These are phyloP conservation scores for Micronycteris hirsuta DNA, from an alignment of 2,113 vertebrate genomes.

Conservation along the genomic window DNA sequence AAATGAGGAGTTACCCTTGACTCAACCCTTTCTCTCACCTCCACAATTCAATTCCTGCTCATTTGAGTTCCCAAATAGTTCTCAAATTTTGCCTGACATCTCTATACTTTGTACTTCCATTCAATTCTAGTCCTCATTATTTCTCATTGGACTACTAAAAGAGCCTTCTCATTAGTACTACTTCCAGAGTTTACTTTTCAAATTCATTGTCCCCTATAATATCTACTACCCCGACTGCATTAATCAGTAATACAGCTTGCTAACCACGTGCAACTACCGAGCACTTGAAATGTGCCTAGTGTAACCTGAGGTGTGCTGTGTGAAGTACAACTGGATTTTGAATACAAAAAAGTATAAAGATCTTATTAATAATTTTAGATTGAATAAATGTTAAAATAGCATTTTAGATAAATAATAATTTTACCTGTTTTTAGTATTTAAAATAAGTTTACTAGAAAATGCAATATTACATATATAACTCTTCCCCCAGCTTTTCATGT, in stretches of 20 bases:
- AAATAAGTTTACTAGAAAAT: not conserved
- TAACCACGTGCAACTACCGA: not conserved
- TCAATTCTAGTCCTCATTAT: not conserved
- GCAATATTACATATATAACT: not conserved
- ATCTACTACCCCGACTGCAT: not conserved
- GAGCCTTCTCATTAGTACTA: not conserved
- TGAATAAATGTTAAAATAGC: not conserved
- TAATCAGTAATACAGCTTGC: not conserved
- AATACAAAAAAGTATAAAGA: not conserved
- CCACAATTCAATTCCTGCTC: not conserved
- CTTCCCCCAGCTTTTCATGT: not conserved
- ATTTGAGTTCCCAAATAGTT: not conserved
- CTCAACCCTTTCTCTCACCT: not conserved
- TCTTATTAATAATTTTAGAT: not conserved
- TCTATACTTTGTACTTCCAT: not conserved
- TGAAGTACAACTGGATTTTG: not conserved
- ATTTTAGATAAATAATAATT: not conserved
- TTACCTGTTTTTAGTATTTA: conserved; percentile 3
- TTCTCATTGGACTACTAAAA: not conserved
- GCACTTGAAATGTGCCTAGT: not conserved
- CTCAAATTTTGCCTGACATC: not conserved
- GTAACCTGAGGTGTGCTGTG: not conserved
- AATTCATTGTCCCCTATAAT: not conserved
- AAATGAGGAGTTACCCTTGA: not conserved
- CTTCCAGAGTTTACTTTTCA: not conserved